A percentile compares a stretch with the other conserved stretches of the same genome.
phyloP scores from a whole-genome alignment of 2,797 vertebrate species.

The Enteromius argenteus region DNA sequence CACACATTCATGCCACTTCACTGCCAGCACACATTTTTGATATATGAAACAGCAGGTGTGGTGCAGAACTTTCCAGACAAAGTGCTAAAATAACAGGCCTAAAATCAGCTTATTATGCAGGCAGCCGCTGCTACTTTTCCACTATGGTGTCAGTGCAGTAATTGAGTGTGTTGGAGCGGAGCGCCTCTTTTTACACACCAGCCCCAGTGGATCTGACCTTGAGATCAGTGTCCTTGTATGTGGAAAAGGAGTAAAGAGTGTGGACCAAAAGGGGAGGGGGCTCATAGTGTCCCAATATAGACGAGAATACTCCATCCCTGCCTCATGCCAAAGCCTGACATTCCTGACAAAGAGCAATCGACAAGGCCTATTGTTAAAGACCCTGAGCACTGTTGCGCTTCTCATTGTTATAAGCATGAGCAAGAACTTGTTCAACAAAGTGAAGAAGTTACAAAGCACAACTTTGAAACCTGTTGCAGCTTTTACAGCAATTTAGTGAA shows the following conservation, averaged over 20 bases:
- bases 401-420: not conserved
- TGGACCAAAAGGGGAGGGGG: slow-evolving; percentile 52
- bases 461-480: not conserved
- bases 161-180: slow-evolving; percentile 60
- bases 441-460: not conserved
- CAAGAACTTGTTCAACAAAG: not conserved
- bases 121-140: slow-evolving; percentile 45
- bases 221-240: slow-evolving; percentile 64
- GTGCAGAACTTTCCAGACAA: slow-evolving; percentile 52
- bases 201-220: slow-evolving; percentile 79
- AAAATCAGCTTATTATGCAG: slow-evolving; percentile 51
- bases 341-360: slow-evolving; percentile 70
- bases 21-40: slow-evolving; percentile 7
- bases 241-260: slow-evolving; percentile 65
- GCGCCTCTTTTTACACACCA: slow-evolving; percentile 67
- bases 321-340: slow-evolving; percentile 73
- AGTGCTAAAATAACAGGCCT: slow-evolving; percentile 53
- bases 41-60: slow-evolving; percentile 34
- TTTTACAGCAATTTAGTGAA: not conserved
- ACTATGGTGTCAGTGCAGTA: slow-evolving; percentile 52
- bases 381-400: not conserved
- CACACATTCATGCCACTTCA: slow-evolving; percentile 11
- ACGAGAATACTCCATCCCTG: slow-evolving; percentile 66
- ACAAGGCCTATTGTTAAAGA: slow-evolving; percentile 59
- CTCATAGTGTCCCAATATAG: slow-evolving; percentile 81